A percentile compares a stretch with the other conserved stretches of the same genome.
These are phyloP conservation scores for Tetraodon nigroviridis DNA, from an alignment of 2,113 vertebrate genomes.

Conservation along the genomic window DNA sequence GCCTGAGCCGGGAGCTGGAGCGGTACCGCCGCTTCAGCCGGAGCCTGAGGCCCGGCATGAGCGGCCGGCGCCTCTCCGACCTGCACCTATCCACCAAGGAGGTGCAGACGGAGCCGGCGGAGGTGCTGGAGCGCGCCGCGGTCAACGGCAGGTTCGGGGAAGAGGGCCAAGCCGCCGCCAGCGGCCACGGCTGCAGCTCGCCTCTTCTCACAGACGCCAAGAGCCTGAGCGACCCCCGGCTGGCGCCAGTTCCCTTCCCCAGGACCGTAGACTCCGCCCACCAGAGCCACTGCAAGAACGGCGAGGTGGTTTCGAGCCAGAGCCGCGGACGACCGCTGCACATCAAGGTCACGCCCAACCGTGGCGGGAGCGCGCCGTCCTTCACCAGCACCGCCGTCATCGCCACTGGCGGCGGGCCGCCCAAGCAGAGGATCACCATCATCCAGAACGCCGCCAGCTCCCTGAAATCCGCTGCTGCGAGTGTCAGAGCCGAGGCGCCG, in stretches of 20 bases:
- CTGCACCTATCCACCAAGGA: conserved; percentile 89
- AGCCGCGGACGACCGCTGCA: conserved; percentile 92
- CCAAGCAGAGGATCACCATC: conserved; percentile 94
- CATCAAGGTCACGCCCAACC: conserved; percentile 94
- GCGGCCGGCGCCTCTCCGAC: conserved; percentile 89
- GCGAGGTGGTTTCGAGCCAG: conserved; percentile 87
- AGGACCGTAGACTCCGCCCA: conserved; percentile 80
- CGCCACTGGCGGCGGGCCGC: conserved; percentile 85
- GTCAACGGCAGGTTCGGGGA: conserved; percentile 86
- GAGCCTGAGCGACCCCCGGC: conserved; percentile 78
- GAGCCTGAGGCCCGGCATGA: conserved; percentile 82
- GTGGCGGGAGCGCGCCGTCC: conserved; percentile 81
- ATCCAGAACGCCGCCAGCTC: conserved; percentile 86
- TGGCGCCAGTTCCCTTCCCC: conserved; percentile 81
- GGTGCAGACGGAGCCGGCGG: conserved; percentile 87
- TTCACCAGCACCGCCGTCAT: conserved; percentile 95
- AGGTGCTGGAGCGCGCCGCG: conserved; percentile 79
- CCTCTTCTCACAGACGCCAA: conserved; percentile 77
- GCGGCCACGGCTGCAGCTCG: conserved; percentile 75
- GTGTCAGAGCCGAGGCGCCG: conserved; percentile 68
- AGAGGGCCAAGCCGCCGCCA: conserved; percentile 77
- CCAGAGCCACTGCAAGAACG: conserved; percentile 83
- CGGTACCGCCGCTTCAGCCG: conserved; percentile 89
- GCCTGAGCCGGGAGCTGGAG: conserved; percentile 88
- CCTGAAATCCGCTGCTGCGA: conserved; percentile 79